These are phyloP conservation scores for Pagrus major DNA, from an alignment of 2,113 vertebrate species.

Conservation along the genomic window DNA sequence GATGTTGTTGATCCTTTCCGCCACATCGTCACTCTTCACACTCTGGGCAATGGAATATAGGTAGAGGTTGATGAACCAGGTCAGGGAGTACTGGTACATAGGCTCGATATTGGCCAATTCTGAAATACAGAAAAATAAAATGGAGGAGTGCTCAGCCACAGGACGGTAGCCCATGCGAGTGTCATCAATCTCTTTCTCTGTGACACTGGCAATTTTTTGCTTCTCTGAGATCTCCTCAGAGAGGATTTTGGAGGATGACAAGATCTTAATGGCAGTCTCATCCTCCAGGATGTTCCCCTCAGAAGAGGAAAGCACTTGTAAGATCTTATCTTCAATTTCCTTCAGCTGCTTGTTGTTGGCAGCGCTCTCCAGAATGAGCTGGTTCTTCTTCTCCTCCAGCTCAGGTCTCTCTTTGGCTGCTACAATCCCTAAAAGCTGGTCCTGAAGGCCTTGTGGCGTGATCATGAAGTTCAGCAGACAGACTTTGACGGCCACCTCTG, in stretches of 20 bases:
- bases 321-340: constrained; percentile 94
- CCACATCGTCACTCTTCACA: constrained; percentile 82
- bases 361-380: constrained; percentile 92
- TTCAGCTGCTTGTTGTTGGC: constrained; percentile 92
- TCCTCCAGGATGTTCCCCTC: constrained; percentile 95
- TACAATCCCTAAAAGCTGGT: constrained; percentile 93
- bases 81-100: constrained; percentile 95
- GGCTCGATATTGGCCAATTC: constrained; percentile 94
- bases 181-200: constrained; percentile 91
- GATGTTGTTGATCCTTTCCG: constrained; percentile 86
- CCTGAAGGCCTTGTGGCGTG: constrained; percentile 93
- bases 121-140: constrained; percentile 94
- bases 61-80: constrained; percentile 94
- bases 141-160: constrained; percentile 90
- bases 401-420: constrained; percentile 94
- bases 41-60: constrained; percentile 89
- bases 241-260: constrained; percentile 92
- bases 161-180: constrained; percentile 94
- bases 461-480: constrained; percentile 97
- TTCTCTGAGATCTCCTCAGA: constrained; percentile 94
- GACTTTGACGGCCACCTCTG: constrained; percentile 94
- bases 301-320: constrained; percentile 90
- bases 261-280: constrained; percentile 90
- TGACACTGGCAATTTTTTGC: constrained; percentile 89
- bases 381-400: constrained; percentile 93